Conservation (phyloP, 92 coral and sea anemone genomes). For the Diadumene lineata region DNA sequence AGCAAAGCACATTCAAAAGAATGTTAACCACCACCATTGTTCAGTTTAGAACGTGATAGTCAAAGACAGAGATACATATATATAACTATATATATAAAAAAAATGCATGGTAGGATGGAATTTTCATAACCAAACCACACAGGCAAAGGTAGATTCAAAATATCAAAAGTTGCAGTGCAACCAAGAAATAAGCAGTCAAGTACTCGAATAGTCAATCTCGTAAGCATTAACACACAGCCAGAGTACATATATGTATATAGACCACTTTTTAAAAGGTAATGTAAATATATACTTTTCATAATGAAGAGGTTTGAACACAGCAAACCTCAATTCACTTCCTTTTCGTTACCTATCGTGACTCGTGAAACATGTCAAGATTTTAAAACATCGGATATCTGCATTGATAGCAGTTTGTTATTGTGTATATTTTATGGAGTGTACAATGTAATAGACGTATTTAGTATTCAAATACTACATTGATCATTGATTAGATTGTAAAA, state of each 20-base stretch:
- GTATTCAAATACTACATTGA: neutral
- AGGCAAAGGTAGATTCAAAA: too few species aligned
- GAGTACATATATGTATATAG: neutral
- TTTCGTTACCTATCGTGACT: neutral
- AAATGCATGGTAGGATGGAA: too few species aligned
- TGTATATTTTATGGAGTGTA: neutral
- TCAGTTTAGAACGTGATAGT: neutral
- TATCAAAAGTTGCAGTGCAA: too few species aligned
- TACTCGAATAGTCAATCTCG: neutral
- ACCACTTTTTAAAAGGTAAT: neutral
- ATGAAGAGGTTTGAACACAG: neutral
- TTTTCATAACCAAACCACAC: too few species aligned
- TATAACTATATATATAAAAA: too few species aligned
- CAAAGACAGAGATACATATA: too few species aligned
- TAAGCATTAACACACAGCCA: neutral
- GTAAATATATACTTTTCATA: neutral
- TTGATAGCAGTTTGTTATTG: neutral
- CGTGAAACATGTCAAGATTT: neutral
- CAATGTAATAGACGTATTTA: neutral
- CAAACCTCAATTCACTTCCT: neutral
- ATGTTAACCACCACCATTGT: neutral
- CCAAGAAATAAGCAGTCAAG: too few species aligned
- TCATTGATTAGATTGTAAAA: neutral
- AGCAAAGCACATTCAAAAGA: constrained; percentile 8
- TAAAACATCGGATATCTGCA: neutral